These are phyloP conservation scores for Mizuhopecten yessoensis DNA, from an alignment of 1,140 invertebrate species.

Conservation along the genomic window DNA sequence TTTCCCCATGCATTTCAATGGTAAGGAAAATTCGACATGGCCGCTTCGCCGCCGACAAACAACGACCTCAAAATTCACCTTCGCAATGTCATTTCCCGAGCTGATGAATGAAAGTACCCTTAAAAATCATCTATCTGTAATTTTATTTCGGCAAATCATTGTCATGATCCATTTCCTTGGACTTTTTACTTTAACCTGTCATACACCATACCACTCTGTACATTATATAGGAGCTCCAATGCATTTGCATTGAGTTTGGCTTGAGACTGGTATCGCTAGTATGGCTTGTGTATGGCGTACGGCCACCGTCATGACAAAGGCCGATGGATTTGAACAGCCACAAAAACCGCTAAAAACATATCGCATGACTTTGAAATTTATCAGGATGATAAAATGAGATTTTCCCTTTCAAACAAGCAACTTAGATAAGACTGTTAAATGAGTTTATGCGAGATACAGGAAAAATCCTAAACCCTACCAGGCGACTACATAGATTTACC, in stretches of 20 bases:
- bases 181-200: constrained; percentile 56
- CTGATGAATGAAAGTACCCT: constrained; percentile 77
- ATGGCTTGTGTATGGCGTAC: constrained; percentile 61
- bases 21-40: constrained; percentile 60
- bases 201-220: constrained; percentile 67
- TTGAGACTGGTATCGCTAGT: constrained; percentile 62
- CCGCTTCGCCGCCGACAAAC: constrained; percentile 68
- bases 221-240: constrained; percentile 70
- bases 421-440: constrained; percentile 41
- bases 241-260: constrained; percentile 66
- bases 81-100: constrained; percentile 75
- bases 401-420: constrained; percentile 13
- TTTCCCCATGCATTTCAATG: constrained; percentile 48
- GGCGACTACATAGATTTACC: background rate
- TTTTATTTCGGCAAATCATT: constrained; percentile 55
- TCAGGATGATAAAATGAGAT: constrained; percentile 16
- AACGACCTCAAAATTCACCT: constrained; percentile 79
- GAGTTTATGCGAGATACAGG: background rate
- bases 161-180: constrained; percentile 45
- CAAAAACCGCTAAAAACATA: constrained; percentile 42
- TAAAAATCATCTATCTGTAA: constrained; percentile 70
- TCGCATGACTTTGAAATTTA: constrained; percentile 40
- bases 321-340: background rate
- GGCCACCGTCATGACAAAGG: constrained; percentile 52
- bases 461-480: constrained; percentile 23